Percentiles rank a stretch among this genome's conserved stretches.
Evolutionary conservation across 2,797 vertebrate species (phyloP).

Genomic region (Nyctalus aviator): DNA sequence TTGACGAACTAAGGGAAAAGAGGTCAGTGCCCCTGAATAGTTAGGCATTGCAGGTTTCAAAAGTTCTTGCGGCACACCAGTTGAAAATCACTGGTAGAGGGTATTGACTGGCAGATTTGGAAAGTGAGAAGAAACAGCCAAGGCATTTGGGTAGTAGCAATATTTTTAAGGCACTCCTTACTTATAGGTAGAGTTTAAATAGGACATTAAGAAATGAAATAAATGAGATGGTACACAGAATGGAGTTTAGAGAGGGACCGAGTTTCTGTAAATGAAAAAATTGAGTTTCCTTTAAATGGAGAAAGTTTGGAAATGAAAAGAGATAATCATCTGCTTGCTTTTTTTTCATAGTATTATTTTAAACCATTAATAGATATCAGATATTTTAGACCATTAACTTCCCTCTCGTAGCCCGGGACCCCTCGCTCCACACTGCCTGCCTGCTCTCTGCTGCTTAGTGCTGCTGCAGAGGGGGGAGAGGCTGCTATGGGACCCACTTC

Average conservation of each 20-base stretch:
- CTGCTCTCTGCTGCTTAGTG: too few species aligned
- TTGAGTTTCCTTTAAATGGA: constrained; percentile 58
- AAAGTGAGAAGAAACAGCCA: neutral
- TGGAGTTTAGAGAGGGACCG: neutral
- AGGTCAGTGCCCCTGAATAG: neutral
- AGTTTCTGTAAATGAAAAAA: neutral
- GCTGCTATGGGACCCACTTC: too few species aligned
- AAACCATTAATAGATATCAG: neutral
- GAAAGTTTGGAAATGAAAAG: constrained; percentile 29
- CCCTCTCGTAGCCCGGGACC: too few species aligned
- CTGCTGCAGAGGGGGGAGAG: too few species aligned
- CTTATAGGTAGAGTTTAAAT: constrained; percentile 1
- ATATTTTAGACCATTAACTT: too few species aligned
- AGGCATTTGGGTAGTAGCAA: neutral
- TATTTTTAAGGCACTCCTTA: constrained; percentile 59
- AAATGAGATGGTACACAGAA: neutral
- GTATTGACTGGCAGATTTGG: neutral
- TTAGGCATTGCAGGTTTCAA: neutral
- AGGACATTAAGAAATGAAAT: constrained; percentile 39
- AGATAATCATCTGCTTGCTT: neutral
- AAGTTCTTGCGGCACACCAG: neutral
- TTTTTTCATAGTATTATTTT: constrained; percentile 41
- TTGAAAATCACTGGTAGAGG: neutral
- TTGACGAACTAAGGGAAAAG: neutral
- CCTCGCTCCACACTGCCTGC: too few species aligned